Percentiles rank a stretch among this genome's conserved stretches.
Conservation (phyloP, 2,888 invertebrate genomes). For the Podotricha telesiphe region DNA sequence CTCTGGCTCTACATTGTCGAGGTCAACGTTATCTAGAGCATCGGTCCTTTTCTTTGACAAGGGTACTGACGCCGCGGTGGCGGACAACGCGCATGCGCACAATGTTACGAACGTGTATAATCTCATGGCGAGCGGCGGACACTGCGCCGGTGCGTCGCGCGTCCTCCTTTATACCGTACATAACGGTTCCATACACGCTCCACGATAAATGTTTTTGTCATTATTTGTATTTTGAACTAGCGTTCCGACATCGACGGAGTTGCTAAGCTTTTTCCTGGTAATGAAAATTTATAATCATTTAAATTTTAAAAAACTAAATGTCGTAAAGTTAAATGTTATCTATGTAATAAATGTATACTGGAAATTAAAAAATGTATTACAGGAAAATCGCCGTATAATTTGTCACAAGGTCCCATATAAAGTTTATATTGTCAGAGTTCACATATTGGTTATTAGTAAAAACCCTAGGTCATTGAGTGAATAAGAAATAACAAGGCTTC, state of each 20-base stretch:
- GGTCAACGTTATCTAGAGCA: constrained; percentile 50
- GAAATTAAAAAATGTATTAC: constrained; percentile 9
- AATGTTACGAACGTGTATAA: constrained; percentile 64
- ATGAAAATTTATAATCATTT: constrained; percentile 25
- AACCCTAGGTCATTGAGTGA: constrained; percentile 3
- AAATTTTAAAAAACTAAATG: not conserved
- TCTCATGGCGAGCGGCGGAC: constrained; percentile 67
- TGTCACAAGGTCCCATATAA: not conserved
- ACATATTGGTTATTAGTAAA: constrained; percentile 5
- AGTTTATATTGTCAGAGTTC: constrained; percentile 8
- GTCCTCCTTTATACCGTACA: constrained; percentile 67
- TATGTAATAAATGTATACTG: not conserved
- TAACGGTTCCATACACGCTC: constrained; percentile 70
- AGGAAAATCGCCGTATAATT: not conserved
- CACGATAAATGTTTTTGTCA: constrained; percentile 70
- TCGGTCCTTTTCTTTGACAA: constrained; percentile 53
- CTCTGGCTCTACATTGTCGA: constrained; percentile 57
- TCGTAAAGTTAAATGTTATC: not conserved
- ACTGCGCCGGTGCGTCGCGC: constrained; percentile 58
- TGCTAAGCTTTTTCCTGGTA: constrained; percentile 40
- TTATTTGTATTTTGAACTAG: constrained; percentile 69
- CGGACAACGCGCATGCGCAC: constrained; percentile 61
- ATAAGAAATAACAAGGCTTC: not conserved
- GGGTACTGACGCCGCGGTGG: constrained; percentile 64
- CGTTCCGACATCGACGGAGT: constrained; percentile 44